A percentile compares a stretch with the other conserved stretches of the same genome.
phyloP scores from a whole-genome alignment of 37 sponge, comb jelly and placozoan genomes.

The Dysidea cf. avara region DNA sequence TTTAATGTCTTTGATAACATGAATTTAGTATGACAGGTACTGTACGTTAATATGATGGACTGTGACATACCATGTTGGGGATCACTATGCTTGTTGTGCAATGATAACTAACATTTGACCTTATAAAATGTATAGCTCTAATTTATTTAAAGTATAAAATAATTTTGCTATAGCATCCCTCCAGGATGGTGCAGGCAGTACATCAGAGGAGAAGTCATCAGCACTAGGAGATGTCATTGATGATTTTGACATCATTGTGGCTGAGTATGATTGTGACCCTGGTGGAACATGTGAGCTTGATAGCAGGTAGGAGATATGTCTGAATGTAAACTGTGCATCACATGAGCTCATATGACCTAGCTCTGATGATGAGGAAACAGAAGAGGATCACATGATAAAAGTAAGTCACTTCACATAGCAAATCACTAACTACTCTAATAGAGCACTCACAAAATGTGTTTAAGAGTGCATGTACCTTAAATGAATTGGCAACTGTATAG shows the following conservation, averaged over 20 bases:
- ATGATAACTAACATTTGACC: too few relatives aligned
- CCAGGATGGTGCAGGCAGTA: slow-evolving; percentile 4
- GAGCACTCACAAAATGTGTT: background rate
- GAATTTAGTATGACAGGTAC: too few relatives aligned
- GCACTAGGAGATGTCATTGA: background rate
- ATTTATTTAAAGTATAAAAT: too few relatives aligned
- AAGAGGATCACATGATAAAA: slow-evolving; percentile 55
- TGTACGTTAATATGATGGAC: too few relatives aligned
- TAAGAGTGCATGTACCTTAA: too few relatives aligned
- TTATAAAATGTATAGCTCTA: too few relatives aligned
- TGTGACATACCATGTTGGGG: too few relatives aligned
- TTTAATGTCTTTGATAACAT: too few relatives aligned
- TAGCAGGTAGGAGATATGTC: background rate
- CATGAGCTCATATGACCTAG: slow-evolving; percentile 21
- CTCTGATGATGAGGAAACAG: slow-evolving; percentile 56
- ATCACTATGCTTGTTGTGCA: too few relatives aligned
- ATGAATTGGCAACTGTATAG: too few relatives aligned
- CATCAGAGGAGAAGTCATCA: background rate
- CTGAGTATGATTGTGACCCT: slow-evolving; percentile 72
- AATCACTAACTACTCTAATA: background rate
- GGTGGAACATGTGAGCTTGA: slow-evolving; percentile 22
- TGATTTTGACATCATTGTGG: slow-evolving; percentile 65
- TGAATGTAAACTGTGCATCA: too few relatives aligned
- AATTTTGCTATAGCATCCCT: too few relatives aligned
- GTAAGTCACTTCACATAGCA: slow-evolving; percentile 3